Evolutionary conservation across 2,888 invertebrate genomes (phyloP), one percentile per base, ranked within the genome.

Genomic region (Ophraella communa): DNA sequence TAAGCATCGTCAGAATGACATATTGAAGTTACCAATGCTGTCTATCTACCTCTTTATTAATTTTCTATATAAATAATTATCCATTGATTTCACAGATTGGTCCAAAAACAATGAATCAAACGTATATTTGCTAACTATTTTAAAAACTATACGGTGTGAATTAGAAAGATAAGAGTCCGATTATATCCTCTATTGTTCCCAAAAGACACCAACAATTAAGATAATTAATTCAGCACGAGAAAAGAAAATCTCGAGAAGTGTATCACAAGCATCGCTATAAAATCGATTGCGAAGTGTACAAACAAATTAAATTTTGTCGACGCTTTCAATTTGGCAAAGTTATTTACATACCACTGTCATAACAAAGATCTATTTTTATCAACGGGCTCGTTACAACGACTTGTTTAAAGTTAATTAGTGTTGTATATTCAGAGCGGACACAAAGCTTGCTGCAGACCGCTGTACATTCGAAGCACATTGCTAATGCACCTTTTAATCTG

Each of bases 401-500:
- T 65, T 67, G 61, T 61, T 69, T 65, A 67, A 67, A 65, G 65
- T 67, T 69, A 69, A 69, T 69, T 69, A 57, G 52, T 49, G 45
- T 61, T 47, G 14, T 47, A n/a, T n/a, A 45, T 44, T 45, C 47
- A 18, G n/a, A 30, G 33, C 20, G 35, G 39, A 58, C 58, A n/a
- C n/a, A 49, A 58, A 33, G 58, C 58, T 33, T 45, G n/a, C n/a
- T n/a, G 57, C 33, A 20, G 57, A 47, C 23, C n/a, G n/a, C n/a
- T n/a, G n/a, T 44, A 30, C 53, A 53, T 54, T 60, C 30, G n/a
- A 47, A 60, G 60, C 65, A 67, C 52, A 59, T 67, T 67, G 65
- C 65, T 65, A 69, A 69, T 69, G 69, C 63, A 59, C 52, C 33
- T 63, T 64, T 61, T 69, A 70, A 70, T 67, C 67, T 64, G 67